These are phyloP conservation scores for Drosophila mimica DNA, from an alignment of 2,888 invertebrate species.

Conservation along the genomic window DNA sequence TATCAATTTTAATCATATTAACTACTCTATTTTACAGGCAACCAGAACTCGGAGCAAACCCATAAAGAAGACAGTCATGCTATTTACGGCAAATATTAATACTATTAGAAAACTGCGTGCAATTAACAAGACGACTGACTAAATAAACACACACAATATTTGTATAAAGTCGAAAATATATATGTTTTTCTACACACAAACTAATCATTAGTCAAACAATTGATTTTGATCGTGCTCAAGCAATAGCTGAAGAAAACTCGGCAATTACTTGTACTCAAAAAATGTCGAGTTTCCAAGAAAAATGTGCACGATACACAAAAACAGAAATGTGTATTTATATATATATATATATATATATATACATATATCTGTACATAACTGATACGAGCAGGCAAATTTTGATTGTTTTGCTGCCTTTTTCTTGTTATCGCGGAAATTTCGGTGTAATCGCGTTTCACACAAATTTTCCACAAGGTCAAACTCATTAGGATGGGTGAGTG, in stretches of 20 bases:
- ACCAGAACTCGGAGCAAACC: not conserved
- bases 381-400: conserved; percentile 19
- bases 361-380: not conserved
- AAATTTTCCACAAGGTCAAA: conserved; percentile 51
- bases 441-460: conserved; percentile 14
- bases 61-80: conserved; percentile 39
- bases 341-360: not conserved
- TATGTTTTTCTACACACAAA: not conserved
- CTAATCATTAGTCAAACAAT: not conserved
- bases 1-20: too few species aligned
- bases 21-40: conserved; percentile 14
- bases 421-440: conserved; percentile 27
- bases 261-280: not conserved
- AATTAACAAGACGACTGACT: conserved; percentile 28
- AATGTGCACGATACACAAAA: not conserved
- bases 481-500: conserved; percentile 37
- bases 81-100: conserved; percentile 35
- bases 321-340: conserved; percentile 11
- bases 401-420: not conserved
- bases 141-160: not conserved
- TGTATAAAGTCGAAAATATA: not conserved
- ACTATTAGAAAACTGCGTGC: conserved; percentile 22
- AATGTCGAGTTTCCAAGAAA: not conserved
- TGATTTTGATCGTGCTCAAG: not conserved
- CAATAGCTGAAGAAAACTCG: not conserved